These are phyloP conservation scores for Calosoma granatense DNA, from an alignment of 1,140 invertebrate genomes.

Conservation along the genomic window DNA sequence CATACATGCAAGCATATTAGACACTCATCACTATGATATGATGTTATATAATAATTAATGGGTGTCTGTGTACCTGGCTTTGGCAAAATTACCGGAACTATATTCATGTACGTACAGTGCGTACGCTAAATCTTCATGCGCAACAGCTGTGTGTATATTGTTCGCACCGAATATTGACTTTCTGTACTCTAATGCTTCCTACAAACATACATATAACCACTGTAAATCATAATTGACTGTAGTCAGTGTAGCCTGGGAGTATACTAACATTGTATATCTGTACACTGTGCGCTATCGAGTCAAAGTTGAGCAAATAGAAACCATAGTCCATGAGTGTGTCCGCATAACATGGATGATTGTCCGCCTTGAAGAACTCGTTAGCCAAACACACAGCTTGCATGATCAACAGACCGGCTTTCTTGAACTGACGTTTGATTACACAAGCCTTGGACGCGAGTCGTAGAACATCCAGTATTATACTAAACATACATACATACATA, in stretches of 20 bases:
- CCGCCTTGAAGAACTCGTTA: conserved; percentile 51
- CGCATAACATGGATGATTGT: conserved; percentile 66
- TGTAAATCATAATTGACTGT: too few relatives aligned
- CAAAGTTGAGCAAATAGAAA: conserved; percentile 83
- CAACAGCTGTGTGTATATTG: conserved; percentile 77
- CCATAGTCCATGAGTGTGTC: conserved; percentile 79
- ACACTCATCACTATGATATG: too few relatives aligned
- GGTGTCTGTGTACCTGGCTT: conserved; percentile 66
- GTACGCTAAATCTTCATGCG: conserved; percentile 85
- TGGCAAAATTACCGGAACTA: conserved; percentile 71
- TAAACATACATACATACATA: too few relatives aligned
- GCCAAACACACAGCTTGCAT: conserved; percentile 68
- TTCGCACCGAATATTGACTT: conserved; percentile 68
- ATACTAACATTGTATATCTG: conserved; percentile 62
- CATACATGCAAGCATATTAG: conserved; percentile 16
- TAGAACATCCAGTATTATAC: conserved; percentile 67
- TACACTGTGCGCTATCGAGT: conserved; percentile 71
- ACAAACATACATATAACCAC: conserved; percentile 20
- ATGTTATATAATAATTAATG: too few relatives aligned
- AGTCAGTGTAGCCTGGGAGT: background rate
- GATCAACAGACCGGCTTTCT: conserved; percentile 67
- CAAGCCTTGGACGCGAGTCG: conserved; percentile 76
- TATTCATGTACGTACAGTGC: conserved; percentile 87
- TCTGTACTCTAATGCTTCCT: conserved; percentile 67
- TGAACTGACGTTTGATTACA: conserved; percentile 75